Percentiles rank a stretch among this genome's conserved stretches.
These are phyloP conservation scores for Fabriciana adippe DNA, from an alignment of 2,888 invertebrate genomes.

Conservation along the genomic window DNA sequence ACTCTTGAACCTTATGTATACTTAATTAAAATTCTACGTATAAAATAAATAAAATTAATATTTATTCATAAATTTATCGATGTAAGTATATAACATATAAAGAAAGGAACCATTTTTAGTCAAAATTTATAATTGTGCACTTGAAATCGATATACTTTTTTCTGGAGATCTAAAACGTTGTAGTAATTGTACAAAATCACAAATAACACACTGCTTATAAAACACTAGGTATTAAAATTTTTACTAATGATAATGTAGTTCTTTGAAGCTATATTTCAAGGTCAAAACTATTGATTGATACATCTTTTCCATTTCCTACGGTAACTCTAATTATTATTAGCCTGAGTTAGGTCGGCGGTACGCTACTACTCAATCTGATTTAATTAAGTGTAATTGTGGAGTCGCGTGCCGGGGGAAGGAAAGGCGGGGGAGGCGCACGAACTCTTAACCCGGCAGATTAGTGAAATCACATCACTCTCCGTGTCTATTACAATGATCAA, in stretches of 20 bases:
- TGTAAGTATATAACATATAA: too few relatives aligned
- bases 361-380: constrained; percentile 52
- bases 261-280: background rate
- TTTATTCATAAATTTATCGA: too few relatives aligned
- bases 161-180: too few relatives aligned
- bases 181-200: too few relatives aligned
- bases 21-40: too few relatives aligned
- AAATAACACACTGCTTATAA: too few relatives aligned
- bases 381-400: constrained; percentile 64
- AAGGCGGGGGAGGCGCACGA: constrained; percentile 54
- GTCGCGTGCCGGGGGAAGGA: constrained; percentile 40
- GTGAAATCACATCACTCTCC: constrained; percentile 61
- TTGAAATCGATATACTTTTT: too few relatives aligned
- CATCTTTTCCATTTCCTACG: constrained; percentile 9
- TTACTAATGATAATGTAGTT: background rate
- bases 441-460: constrained; percentile 66
- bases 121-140: too few relatives aligned
- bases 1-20: too few relatives aligned
- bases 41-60: too few relatives aligned
- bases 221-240: background rate
- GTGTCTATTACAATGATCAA: constrained; percentile 33
- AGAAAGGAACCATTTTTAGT: too few relatives aligned
- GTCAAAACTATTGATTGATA: background rate
- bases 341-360: constrained; percentile 42
- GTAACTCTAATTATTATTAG: constrained; percentile 37